Evolutionary conservation across 2,797 vertebrate genomes (phyloP).

Genomic region (Pangasius sanitwongsei): DNA sequence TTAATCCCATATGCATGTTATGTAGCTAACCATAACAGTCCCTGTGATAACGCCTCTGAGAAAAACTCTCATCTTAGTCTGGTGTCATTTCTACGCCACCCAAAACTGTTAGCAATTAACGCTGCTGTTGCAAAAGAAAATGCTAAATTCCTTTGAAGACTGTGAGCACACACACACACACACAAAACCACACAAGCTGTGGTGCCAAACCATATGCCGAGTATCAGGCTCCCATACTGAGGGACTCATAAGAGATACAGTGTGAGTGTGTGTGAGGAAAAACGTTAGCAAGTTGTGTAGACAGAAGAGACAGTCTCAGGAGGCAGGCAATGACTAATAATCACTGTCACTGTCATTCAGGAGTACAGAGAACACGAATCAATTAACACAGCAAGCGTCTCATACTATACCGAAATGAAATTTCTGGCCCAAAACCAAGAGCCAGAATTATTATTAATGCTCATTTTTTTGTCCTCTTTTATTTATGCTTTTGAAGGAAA

Average conservation of each 20-base stretch:
- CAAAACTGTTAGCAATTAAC: slow-evolving; percentile 36
- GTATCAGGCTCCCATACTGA: slow-evolving; percentile 39
- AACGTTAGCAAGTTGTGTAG: slow-evolving; percentile 9
- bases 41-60: neutral
- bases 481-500: neutral
- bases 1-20: slow-evolving; percentile 5
- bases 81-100: slow-evolving; percentile 13
- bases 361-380: slow-evolving; percentile 11
- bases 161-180: slow-evolving; percentile 24
- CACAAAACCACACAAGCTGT: slow-evolving; percentile 7
- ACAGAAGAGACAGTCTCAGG: slow-evolving; percentile 21
- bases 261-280: slow-evolving; percentile 8
- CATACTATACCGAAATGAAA: neutral
- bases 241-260: slow-evolving; percentile 30
- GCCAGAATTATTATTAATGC: neutral
- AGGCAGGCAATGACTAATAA: slow-evolving; percentile 36
- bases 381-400: slow-evolving; percentile 14
- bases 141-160: slow-evolving; percentile 1
- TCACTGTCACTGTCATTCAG: slow-evolving; percentile 44
- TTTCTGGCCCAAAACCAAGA: neutral
- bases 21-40: neutral
- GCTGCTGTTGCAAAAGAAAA: slow-evolving; percentile 18
- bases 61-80: slow-evolving; percentile 20
- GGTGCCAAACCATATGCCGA: slow-evolving; percentile 44
- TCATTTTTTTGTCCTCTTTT: neutral